These are phyloP conservation scores for Hermodice carunculata DNA, from an alignment of 2,888 invertebrate genomes.

Conservation along the genomic window DNA sequence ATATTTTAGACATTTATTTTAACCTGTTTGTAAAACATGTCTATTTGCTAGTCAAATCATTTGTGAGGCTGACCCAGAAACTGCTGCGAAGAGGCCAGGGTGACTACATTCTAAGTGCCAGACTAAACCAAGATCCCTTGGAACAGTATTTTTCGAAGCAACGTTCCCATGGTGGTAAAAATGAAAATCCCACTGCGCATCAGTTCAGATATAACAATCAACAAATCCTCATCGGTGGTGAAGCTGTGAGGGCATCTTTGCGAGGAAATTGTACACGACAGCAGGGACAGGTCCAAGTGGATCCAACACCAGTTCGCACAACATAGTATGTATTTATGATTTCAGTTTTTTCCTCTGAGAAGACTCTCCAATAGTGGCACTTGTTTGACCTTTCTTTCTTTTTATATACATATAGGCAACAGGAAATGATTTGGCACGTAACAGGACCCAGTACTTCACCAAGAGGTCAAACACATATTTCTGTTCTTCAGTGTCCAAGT, in stretches of 20 bases:
- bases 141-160: slow-evolving; percentile 1
- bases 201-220: neutral
- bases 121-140: neutral
- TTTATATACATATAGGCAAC: too few species aligned
- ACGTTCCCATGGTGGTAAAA: neutral
- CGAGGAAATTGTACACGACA: neutral
- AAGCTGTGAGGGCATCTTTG: neutral
- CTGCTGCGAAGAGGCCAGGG: neutral
- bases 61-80: neutral
- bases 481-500: neutral
- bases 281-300: neutral
- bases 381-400: too few species aligned
- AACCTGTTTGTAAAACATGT: too few species aligned
- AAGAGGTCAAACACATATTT: neutral
- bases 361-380: too few species aligned
- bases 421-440: neutral
- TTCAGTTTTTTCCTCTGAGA: too few species aligned
- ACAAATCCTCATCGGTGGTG: neutral
- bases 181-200: neutral
- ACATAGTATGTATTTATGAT: too few species aligned
- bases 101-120: neutral
- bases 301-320: too few species aligned
- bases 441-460: neutral
- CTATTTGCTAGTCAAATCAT: neutral
- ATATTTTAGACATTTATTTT: too few species aligned